Evolutionary conservation across 1,140 invertebrate genomes (phyloP).

Genomic region (Chironomus striatipennis): DNA sequence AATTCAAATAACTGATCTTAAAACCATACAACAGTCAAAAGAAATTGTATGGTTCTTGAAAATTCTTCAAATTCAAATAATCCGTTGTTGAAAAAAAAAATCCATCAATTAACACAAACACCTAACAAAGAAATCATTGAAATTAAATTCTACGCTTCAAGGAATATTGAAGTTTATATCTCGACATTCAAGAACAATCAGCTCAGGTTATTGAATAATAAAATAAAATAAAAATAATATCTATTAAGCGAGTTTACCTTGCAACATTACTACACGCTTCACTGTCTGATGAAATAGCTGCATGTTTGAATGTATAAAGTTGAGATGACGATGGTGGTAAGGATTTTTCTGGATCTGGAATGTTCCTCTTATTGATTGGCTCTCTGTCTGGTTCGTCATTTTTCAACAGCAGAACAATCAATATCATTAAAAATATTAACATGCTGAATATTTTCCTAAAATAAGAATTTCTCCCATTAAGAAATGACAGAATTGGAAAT

Average conservation of each 20-base stretch:
- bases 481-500: too few relatives aligned
- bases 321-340: not conserved
- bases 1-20: too few relatives aligned
- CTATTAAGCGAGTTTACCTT: not conserved
- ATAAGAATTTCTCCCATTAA: too few relatives aligned
- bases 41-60: too few relatives aligned
- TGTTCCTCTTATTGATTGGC: not conserved
- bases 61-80: too few relatives aligned
- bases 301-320: slow-evolving; percentile 15
- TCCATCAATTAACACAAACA: too few relatives aligned
- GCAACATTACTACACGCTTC: slow-evolving; percentile 10
- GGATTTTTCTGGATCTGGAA: slow-evolving; percentile 3
- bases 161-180: not conserved
- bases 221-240: too few relatives aligned
- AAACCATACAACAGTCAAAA: too few relatives aligned
- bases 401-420: not conserved
- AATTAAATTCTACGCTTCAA: not conserved
- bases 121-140: not conserved
- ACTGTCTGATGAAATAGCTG: not conserved
- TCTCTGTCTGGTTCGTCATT: not conserved
- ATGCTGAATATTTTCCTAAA: slow-evolving; percentile 8
- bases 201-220: not conserved
- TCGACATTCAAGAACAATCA: not conserved
- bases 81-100: too few relatives aligned
- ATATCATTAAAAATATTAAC: not conserved